Conservation (phyloP, 1,140 invertebrate species). For the Trachymyrmex septentrionalis region DNA sequence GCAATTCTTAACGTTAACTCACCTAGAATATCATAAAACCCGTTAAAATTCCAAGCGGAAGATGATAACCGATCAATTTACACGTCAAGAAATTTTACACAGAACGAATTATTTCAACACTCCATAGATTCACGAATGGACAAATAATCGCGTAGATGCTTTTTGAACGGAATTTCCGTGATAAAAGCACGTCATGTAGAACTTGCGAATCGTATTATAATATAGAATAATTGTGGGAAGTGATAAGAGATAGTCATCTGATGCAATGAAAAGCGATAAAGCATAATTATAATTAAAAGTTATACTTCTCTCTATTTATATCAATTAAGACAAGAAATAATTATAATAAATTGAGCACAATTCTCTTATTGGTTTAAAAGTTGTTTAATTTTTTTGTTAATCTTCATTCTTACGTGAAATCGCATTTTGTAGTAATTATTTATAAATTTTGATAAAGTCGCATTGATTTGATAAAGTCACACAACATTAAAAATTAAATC, state of each 20-base stretch:
- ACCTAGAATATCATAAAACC: slow-evolving; percentile 38
- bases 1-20: slow-evolving; percentile 37
- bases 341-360: too few relatives aligned
- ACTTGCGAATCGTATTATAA: neutral
- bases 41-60: neutral
- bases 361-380: too few relatives aligned
- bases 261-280: neutral
- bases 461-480: too few relatives aligned
- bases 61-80: slow-evolving; percentile 24
- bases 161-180: neutral
- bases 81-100: slow-evolving; percentile 1
- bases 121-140: neutral
- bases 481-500: too few relatives aligned
- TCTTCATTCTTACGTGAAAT: too few relatives aligned
- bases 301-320: neutral
- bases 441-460: too few relatives aligned
- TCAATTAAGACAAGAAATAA: neutral
- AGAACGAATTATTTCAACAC: neutral
- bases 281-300: neutral
- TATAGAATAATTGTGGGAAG: slow-evolving; percentile 6
- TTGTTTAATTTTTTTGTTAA: too few relatives aligned
- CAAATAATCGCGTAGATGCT: neutral
- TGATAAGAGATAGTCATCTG: slow-evolving; percentile 17
- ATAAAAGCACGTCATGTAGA: neutral
- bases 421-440: too few relatives aligned